phyloP scores from a whole-genome alignment of 2,888 invertebrate species.

The Plebejus anna region DNA sequence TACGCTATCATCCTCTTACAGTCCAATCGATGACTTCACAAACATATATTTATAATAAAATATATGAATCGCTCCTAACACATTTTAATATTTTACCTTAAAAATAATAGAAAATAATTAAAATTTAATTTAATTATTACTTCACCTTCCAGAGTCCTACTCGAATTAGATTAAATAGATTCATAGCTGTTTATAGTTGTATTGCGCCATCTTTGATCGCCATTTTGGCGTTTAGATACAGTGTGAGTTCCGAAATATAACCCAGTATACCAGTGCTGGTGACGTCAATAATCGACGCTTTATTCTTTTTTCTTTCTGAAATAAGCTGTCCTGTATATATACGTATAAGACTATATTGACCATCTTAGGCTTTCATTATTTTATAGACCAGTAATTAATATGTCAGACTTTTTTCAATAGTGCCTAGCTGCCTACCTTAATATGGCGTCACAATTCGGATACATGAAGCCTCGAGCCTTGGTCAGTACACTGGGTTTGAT shows the following conservation, averaged over 20 bases:
- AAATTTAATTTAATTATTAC: slow-evolving; percentile 8
- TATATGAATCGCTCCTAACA: slow-evolving; percentile 22
- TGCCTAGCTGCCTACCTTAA: too few relatives aligned
- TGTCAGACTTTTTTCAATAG: neutral
- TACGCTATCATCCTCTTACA: slow-evolving; percentile 12
- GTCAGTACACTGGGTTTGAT: neutral
- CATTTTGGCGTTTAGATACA: slow-evolving; percentile 3
- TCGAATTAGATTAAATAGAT: slow-evolving; percentile 15
- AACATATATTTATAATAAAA: slow-evolving; percentile 14
- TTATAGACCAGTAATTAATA: too few relatives aligned
- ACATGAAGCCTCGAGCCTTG: neutral
- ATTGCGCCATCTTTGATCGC: slow-evolving; percentile 1
- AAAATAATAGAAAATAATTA: neutral
- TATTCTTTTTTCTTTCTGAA: neutral
- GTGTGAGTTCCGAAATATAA: neutral
- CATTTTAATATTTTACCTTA: slow-evolving; percentile 8
- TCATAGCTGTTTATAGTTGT: neutral
- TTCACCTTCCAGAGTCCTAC: slow-evolving; percentile 11
- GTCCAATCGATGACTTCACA: slow-evolving; percentile 4
- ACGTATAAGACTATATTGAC: neutral
- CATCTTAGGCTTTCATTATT: neutral
- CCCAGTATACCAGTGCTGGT: neutral
- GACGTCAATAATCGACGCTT: neutral
- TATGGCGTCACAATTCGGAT: neutral
- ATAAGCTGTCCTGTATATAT: neutral